phyloP scores from a whole-genome alignment of 1,140 invertebrate species.

The Drosophila kohkoa region DNA sequence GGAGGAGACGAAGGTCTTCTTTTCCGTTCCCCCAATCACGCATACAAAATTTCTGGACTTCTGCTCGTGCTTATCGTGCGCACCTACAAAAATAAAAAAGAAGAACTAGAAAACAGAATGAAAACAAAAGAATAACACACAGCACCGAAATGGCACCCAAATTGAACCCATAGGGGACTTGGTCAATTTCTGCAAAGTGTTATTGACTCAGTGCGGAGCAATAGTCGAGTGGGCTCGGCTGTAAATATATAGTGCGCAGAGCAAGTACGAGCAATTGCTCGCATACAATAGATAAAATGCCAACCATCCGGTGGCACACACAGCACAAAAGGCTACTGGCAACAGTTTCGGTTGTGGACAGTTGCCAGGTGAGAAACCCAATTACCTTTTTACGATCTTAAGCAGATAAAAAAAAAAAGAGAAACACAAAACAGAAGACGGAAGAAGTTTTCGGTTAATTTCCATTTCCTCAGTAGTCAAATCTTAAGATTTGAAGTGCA shows the following conservation, averaged over 20 bases:
- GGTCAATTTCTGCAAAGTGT: constrained; percentile 75
- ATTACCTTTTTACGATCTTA: neutral
- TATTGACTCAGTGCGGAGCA: constrained; percentile 62
- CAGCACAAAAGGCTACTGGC: neutral
- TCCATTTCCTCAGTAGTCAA: neutral
- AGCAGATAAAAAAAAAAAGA: neutral
- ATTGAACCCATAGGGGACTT: constrained; percentile 58
- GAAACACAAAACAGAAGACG: too few relatives aligned
- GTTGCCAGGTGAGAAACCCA: constrained; percentile 11
- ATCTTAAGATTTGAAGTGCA: neutral
- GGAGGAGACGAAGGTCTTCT: constrained; percentile 5
- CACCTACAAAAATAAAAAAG: neutral
- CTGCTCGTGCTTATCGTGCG: constrained; percentile 46
- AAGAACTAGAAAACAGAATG: neutral
- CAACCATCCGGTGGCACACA: neutral
- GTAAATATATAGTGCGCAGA: constrained; percentile 19
- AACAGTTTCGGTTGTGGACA: neutral
- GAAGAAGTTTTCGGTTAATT: constrained; percentile 7
- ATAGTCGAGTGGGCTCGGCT: constrained; percentile 71
- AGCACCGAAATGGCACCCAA: neutral
- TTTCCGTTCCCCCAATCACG: constrained; percentile 27
- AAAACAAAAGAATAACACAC: neutral
- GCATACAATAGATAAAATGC: neutral
- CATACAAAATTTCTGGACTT: constrained; percentile 15
- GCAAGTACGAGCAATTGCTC: neutral